Base-by-base conservation (phyloP, 2,113 vertebrate genomes). In the Tetrax tetrax region DNA sequence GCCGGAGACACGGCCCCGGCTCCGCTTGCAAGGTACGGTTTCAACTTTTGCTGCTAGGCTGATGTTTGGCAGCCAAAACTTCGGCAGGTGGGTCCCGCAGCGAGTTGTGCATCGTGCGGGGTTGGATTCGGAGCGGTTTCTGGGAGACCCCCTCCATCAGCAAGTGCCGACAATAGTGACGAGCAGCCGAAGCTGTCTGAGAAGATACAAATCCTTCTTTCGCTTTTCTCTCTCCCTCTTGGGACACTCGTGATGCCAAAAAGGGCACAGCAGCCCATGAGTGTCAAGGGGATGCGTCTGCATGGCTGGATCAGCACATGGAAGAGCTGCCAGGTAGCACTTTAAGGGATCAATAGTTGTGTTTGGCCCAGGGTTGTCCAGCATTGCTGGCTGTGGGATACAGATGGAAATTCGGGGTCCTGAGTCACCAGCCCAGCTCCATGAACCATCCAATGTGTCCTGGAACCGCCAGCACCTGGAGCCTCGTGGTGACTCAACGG, bases 41-140 rank as follows among this genome's bases (percentile, higher is more conserved):
- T 51, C 81, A 38, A 7, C 63, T 89, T 76, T 5, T 35, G 38
- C 83, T 5, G 2, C 35, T 14, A 4, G 57, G 9, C 56, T 28
- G 78, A 10, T 20, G 69, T 60, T 59, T 18, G n/a, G 6, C 31
- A 2, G 35, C 3, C 66, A 37, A 31, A 45, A 72, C 63, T 83
- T 48, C 3, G 9, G 27, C 50, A 9, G 63, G 7, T 16, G 51
- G 41, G 17, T 41, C 5, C 63, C 0, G 7, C 65, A 5, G 48
- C 11, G 1, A 31, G 0, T 4, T 24, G 60, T 65, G 68, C 38
- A 8, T 2, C 38, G 7, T 37, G n/a, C 14, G 5, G 50, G 11
- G 15, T 12, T 57, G 92, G 22, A 13, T 51, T 82, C 69, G 60
- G 25, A 31, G 33, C 41, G 33, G 16, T 18, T 75, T 70, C 37